Evolutionary conservation across 2,797 vertebrate species (phyloP).

Genomic region (Sternotherus odoratus): DNA sequence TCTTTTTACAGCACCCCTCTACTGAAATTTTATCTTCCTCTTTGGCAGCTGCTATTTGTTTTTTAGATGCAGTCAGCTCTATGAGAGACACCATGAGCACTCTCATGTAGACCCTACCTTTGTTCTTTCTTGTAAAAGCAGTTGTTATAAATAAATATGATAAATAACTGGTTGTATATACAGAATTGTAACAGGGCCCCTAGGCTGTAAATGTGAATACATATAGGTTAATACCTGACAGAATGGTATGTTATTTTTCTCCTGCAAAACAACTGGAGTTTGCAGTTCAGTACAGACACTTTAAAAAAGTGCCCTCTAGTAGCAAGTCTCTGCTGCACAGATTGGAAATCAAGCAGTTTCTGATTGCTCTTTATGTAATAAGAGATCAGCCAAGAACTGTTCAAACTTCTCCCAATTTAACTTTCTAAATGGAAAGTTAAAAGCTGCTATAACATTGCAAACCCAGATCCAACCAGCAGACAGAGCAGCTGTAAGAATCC

Average conservation of each 20-base stretch:
- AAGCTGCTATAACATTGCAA: background rate
- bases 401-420: background rate
- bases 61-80: background rate
- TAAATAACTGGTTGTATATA: background rate
- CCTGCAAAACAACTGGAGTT: background rate
- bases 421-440: background rate
- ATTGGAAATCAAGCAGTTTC: background rate
- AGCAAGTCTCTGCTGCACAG: background rate
- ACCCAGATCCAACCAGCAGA: background rate
- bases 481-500: background rate
- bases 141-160: background rate
- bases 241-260: background rate
- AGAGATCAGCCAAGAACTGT: background rate
- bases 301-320: background rate
- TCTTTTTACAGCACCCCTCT: background rate
- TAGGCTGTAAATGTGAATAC: background rate
- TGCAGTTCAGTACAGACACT: background rate
- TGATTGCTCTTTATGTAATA: background rate
- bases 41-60: background rate
- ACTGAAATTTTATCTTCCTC: background rate
- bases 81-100: background rate
- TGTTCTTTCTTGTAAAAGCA: background rate
- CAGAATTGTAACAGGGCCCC: background rate
- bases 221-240: background rate
- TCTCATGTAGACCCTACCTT: background rate